These are phyloP conservation scores for Holocentrus rufus DNA, from an alignment of 2,797 vertebrate species.

Conservation along the genomic window DNA sequence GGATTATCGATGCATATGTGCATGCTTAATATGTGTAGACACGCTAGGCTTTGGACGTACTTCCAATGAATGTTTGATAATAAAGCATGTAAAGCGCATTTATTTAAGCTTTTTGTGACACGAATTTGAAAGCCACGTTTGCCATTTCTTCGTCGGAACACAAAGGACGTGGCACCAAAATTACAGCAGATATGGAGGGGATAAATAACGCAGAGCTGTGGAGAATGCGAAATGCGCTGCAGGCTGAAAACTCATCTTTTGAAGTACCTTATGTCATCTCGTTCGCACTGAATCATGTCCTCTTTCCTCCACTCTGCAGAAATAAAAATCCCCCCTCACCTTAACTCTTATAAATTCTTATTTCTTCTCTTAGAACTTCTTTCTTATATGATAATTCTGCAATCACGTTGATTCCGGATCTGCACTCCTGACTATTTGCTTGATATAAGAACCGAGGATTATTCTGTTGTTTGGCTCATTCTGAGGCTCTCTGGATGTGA, in stretches of 20 bases:
- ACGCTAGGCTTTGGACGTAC: neutral
- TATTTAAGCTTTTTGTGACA: neutral
- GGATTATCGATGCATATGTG: constrained; percentile 18
- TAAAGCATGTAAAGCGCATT: neutral
- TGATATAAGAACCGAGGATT: neutral
- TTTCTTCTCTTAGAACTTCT: too few relatives aligned
- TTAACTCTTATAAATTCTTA: too few relatives aligned
- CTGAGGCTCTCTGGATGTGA: neutral
- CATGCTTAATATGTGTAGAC: neutral
- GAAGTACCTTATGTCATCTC: constrained; percentile 4
- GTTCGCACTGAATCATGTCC: constrained; percentile 18
- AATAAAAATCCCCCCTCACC: too few relatives aligned
- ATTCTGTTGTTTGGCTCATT: neutral
- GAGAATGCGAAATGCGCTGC: constrained; percentile 4
- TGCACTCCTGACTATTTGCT: neutral
- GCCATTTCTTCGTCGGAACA: constrained; percentile 10
- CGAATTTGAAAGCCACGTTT: constrained; percentile 4
- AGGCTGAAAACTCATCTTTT: constrained; percentile 27
- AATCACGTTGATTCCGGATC: too few relatives aligned
- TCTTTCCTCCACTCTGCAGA: neutral
- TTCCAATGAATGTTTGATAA: constrained; percentile 11
- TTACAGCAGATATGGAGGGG: constrained; percentile 15
- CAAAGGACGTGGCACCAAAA: constrained; percentile 14
- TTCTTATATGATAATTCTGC: too few relatives aligned
- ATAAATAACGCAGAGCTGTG: neutral